Evolutionary conservation across 2,888 invertebrate species (phyloP), one percentile per base, ranked within the genome.

Genomic region (Drosophila aldrichi): DNA sequence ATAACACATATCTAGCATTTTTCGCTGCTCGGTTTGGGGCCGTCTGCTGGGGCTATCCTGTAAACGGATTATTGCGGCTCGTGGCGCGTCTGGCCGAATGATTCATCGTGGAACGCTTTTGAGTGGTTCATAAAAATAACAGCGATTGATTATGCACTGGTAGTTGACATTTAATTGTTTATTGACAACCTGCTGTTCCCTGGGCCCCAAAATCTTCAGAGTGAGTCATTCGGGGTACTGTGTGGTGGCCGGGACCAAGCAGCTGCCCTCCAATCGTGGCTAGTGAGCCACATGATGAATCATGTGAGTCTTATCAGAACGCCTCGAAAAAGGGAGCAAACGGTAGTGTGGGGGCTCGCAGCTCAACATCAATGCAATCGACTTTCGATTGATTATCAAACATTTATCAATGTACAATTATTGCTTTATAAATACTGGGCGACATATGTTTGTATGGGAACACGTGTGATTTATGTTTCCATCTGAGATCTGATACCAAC

Each of bases 111-210:
- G 14, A 22, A 9, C 40, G n/a, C 14, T 29, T 34, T 49, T 14
- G 20, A 56, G n/a, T 48, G 44, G 12, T 44, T 32, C 36, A 63
- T 57, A 69, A 59, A 68, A 48, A 44, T 48, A 73, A 41, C 32
- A 48, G 20, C 43, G 36, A 68, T 32, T 63, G 63, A 73, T 77
- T 63, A 52, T 67, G 52, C 36, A 48, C 18, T 22, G 48, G 12
- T 41, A 52, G 34, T 32, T 77, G 52, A 60, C 68, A 75, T 54
- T 68, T 55, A 40, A 66, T 66, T 66, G 34, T 57, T 57, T 36
- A 51, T 56, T 60, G 56, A 32, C 74, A 52, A 59, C 48, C 77
- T 34, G 54, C 77, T 38, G 44, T 25, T 60, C 29, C 48, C 14
- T n/a, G 10, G 1, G 48, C 48, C 49, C 49, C 36, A 48, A 57